Evolutionary conservation across 2,797 vertebrate genomes (phyloP), one percentile per base, ranked within the genome.

Genomic region (Myotis planiceps): DNA sequence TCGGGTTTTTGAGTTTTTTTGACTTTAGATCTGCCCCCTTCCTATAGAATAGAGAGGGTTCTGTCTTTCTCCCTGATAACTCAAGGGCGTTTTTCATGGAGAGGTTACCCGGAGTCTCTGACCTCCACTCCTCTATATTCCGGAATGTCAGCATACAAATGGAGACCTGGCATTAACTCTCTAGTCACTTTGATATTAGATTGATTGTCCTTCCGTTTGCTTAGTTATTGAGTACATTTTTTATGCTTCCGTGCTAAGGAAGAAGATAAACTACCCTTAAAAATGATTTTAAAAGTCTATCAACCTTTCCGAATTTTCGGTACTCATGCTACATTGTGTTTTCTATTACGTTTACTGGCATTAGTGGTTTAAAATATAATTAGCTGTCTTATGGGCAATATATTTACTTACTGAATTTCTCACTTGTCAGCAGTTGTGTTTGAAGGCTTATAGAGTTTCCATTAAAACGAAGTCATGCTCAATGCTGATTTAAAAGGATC

Each of bases 171-270:
- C 88, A 96, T 96, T 97, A 93, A 83, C 63, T 96, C 81, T 95
- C 29, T 87, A 91, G 93, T 92, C 82, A 85, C 81, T 97, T 95
- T 96, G 90, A 96, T 96, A 93, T 78, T 95, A 93, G 92, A 97
- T 96, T 95, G 93, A 96, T 97, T 96, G 84, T 96, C 78, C 23
- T 95, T 90, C 91, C 74, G 3, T 94, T 96, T 92, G 65, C 81
- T 96, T 75, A 96, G 90, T 96, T 97, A 95, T 93, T 96, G 91
- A 94, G 81, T 90, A 86, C 88, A 95, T 92, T 96, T 94, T 60
- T 63, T 85, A 92, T 95, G 92, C 88, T 97, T 96, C 94, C 3
- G 6, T 92, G 71, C 85, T 86, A 93, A 92, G 84, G 78, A 97
- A 96, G 93, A 95, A 94, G 92, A 90, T 88, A 90, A 94, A 79